Evolutionary conservation across 2,888 invertebrate genomes (phyloP).

Genomic region (Noctua pronuba): DNA sequence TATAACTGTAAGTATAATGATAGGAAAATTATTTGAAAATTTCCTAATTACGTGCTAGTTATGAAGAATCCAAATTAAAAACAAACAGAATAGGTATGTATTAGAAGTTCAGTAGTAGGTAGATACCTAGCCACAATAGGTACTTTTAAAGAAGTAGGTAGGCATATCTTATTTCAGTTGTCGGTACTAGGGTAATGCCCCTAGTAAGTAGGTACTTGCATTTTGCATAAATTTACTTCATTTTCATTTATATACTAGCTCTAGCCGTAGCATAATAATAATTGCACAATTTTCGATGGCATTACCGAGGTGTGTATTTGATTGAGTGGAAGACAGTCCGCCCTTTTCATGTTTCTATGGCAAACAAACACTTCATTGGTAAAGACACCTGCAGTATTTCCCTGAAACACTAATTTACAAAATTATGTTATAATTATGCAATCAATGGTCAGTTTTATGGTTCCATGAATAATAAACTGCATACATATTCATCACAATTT

Average conservation of each 20-base stretch:
- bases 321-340: constrained; percentile 28
- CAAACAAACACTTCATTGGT: constrained; percentile 48
- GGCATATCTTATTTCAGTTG: background rate
- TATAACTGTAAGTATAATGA: constrained; percentile 5
- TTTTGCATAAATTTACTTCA: no score
- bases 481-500: constrained; percentile 14
- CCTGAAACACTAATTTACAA: background rate
- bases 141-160: background rate
- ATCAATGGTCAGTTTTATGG: background rate
- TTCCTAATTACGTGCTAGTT: constrained; percentile 15
- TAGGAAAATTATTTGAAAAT: constrained; percentile 27
- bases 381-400: constrained; percentile 41
- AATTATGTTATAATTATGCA: background rate
- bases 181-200: no score
- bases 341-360: constrained; percentile 59
- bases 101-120: background rate
- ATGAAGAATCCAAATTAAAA: background rate
- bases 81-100: background rate
- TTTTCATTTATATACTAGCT: no score
- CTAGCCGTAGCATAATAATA: background rate
- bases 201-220: no score
- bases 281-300: constrained; percentile 16
- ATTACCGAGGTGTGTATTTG: constrained; percentile 2
- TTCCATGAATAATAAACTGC: background rate
- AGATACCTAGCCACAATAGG: background rate